Conservation (phyloP, 1,140 invertebrate genomes). For the Elymnias hypermnestra region DNA sequence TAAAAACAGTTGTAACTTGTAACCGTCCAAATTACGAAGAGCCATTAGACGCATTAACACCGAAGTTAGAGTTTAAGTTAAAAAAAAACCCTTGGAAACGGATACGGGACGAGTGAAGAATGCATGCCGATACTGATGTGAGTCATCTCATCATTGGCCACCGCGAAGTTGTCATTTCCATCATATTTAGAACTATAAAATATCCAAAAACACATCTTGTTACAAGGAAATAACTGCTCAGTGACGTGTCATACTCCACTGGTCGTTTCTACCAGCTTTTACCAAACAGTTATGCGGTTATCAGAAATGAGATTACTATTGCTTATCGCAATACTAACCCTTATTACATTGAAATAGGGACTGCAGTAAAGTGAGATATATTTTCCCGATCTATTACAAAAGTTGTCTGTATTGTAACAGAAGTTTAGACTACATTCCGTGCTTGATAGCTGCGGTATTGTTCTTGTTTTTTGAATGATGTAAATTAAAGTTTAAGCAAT, state of each 20-base stretch:
- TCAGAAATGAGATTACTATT: constrained; percentile 17
- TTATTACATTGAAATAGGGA: constrained; percentile 9
- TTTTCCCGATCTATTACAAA: no score
- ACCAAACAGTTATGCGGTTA: constrained; percentile 25
- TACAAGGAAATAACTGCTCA: constrained; percentile 14
- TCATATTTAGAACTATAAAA: constrained; percentile 9
- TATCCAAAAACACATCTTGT: constrained; percentile 27
- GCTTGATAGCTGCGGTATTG: constrained; percentile 46
- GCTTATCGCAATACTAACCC: constrained; percentile 9
- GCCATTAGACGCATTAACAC: constrained; percentile 30
- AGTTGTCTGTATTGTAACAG: constrained; percentile 29
- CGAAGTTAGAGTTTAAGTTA: constrained; percentile 35
- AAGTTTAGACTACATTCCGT: constrained; percentile 62
- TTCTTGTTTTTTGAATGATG: constrained; percentile 42
- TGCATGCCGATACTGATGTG: constrained; percentile 55
- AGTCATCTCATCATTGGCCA: constrained; percentile 63
- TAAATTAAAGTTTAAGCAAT: constrained; percentile 31
- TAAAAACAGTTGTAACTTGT: constrained; percentile 11
- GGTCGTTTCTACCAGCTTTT: constrained; percentile 24
- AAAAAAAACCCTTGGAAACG: constrained; percentile 52
- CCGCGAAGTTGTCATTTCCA: constrained; percentile 42
- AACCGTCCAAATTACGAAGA: constrained; percentile 15
- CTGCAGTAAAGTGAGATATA: constrained; percentile 14
- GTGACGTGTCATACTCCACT: constrained; percentile 18
- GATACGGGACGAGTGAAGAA: constrained; percentile 57